Evolutionary conservation across 92 coral and sea anemone species (phyloP).

Genomic region (Galaxea fascicularis): DNA sequence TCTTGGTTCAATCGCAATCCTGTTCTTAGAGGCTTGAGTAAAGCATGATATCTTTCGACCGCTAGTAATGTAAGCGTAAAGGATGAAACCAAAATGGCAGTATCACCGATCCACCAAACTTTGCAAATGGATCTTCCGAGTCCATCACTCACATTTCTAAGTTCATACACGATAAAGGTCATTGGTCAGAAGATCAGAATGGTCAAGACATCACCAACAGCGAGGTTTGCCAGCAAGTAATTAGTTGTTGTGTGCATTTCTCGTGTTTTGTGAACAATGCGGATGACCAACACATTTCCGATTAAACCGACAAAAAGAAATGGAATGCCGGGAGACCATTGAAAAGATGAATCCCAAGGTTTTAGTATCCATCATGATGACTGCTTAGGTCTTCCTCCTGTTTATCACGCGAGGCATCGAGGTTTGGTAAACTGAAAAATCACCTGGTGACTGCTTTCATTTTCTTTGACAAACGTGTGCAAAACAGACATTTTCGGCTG

Average conservation of each 20-base stretch:
- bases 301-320: background rate
- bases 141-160: background rate
- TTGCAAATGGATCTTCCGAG: background rate
- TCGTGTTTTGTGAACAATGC: constrained; percentile 12
- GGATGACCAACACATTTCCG: constrained; percentile 26
- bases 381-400: background rate
- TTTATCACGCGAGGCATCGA: too few species aligned
- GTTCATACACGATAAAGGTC: background rate
- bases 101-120: background rate
- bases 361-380: background rate
- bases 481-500: too few species aligned
- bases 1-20: background rate
- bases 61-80: background rate
- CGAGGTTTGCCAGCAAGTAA: constrained; percentile 23
- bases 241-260: constrained; percentile 16
- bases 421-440: too few species aligned
- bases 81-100: background rate
- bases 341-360: background rate
- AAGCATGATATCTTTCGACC: background rate
- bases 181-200: background rate
- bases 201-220: background rate
- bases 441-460: too few species aligned
- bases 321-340: background rate
- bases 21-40: background rate
- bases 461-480: too few species aligned